Base-by-base conservation (phyloP, 2,888 invertebrate genomes). In the Dioctria rufipes region DNA sequence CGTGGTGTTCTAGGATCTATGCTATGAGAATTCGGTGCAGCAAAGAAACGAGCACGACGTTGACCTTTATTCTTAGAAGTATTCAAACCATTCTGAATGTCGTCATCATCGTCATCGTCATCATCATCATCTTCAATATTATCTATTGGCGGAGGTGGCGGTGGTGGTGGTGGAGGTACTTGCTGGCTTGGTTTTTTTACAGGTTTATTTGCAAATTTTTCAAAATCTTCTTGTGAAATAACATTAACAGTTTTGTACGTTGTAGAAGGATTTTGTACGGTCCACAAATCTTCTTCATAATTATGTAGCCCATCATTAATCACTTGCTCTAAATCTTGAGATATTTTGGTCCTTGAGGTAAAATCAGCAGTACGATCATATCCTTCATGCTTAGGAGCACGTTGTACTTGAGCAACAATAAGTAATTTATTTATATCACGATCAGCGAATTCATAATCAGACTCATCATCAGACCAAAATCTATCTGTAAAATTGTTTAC, bases 251-350 rank as follows among this genome's bases (percentile, higher is more conserved):
- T 97, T 87, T 95, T 94, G 90, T 95, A 95, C 84, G 92, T 93
- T 81, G 90, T 91, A 40, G 89, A 88, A 13, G 90, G 89, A 85
- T 91, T 91, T 87, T 91, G 86, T 71, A 86, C 92, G 13, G 91
- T 93, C 96, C 96, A 96, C 79, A 99, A 89, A 87, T 98, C 98
- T 87, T 98, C 97, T 89, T 99, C 99, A 85, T 99, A 99, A 85
- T 96, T 95, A 86, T 93, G 94, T 37, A 99, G 92, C n/a, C 99
- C 99, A 88, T 99, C 98, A 85, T 98, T 98, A 85, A 99, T 99
- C 63, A 96, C 95, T 90, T 97, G 95, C 85, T 95, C 97, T 85
- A 98, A 90, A 86, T 98, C 98, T 89, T 98, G 96, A 6, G 96
- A 95, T 90, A 98, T 97, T 92, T 98, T 98, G 60, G 96, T 95